phyloP scores from a whole-genome alignment of 2,113 vertebrate species.

The Nothobranchius kuhntae region DNA sequence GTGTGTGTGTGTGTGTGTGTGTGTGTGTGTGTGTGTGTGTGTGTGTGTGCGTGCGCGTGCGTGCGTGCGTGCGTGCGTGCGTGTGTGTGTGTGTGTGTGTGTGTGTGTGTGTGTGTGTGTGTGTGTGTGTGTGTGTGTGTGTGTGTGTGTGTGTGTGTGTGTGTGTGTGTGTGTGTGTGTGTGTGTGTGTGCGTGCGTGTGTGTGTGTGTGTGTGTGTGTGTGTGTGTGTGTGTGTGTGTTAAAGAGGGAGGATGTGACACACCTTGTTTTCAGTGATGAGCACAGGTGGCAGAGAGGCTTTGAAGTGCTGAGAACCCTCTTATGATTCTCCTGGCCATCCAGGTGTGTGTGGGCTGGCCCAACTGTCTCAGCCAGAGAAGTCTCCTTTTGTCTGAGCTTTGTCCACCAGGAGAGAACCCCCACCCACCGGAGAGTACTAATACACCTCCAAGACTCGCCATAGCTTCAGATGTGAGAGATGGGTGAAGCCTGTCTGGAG shows the following conservation, averaged over 20 bases:
- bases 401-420: slow-evolving; percentile 86
- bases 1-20: no score
- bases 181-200: slow-evolving; percentile 15
- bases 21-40: no score
- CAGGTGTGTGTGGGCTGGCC: slow-evolving; percentile 95
- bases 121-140: slow-evolving; percentile 7
- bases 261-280: slow-evolving; percentile 45
- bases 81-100: no score
- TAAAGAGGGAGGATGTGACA: neutral
- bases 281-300: slow-evolving; percentile 77
- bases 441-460: slow-evolving; percentile 82
- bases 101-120: slow-evolving; percentile 20
- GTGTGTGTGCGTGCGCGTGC: no score
- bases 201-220: slow-evolving; percentile 13
- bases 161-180: slow-evolving; percentile 22
- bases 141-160: slow-evolving; percentile 12
- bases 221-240: slow-evolving; percentile 14
- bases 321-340: slow-evolving; percentile 73
- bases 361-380: slow-evolving; percentile 85
- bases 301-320: slow-evolving; percentile 71
- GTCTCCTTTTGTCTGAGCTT: slow-evolving; percentile 89
- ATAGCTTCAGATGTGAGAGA: slow-evolving; percentile 84
- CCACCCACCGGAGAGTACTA: slow-evolving; percentile 64
- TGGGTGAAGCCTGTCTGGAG: slow-evolving; percentile 77
- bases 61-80: no score